Evolutionary conservation across 2,888 invertebrate species (phyloP).

Genomic region (Orthonevra nobilis): DNA sequence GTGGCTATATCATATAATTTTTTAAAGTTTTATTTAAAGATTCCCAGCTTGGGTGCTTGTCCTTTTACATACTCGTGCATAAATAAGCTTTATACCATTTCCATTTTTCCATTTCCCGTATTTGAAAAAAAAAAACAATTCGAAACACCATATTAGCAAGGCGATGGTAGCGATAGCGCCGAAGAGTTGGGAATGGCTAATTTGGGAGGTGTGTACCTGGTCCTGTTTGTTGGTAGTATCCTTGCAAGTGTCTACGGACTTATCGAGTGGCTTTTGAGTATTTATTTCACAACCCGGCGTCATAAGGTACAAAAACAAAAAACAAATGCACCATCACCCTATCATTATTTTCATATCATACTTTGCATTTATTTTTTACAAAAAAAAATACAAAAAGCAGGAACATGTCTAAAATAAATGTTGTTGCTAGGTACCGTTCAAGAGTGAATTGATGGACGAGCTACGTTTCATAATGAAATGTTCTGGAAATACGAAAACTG

Average conservation of each 20-base stretch:
- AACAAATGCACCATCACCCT: neutral
- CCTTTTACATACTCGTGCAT: constrained; percentile 25
- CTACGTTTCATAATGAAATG: constrained; percentile 87
- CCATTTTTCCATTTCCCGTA: constrained; percentile 43
- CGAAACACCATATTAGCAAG: constrained; percentile 66
- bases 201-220: constrained; percentile 84
- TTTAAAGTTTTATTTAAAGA: constrained; percentile 11
- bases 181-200: constrained; percentile 83
- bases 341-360: neutral
- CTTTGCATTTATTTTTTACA: too few species aligned
- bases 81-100: constrained; percentile 52
- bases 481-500: constrained; percentile 86
- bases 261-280: constrained; percentile 76
- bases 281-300: constrained; percentile 75
- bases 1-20: constrained; percentile 18
- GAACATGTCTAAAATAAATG: too few species aligned
- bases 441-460: constrained; percentile 85
- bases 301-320: constrained; percentile 75
- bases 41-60: constrained; percentile 42
- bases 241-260: constrained; percentile 78
- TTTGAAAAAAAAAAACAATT: constrained; percentile 14
- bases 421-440: constrained; percentile 87
- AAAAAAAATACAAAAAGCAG: too few species aligned
- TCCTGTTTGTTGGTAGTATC: constrained; percentile 81
- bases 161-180: constrained; percentile 78